Base-by-base conservation (phyloP, 2,797 vertebrate species). In the Phalloptychus januarius region DNA sequence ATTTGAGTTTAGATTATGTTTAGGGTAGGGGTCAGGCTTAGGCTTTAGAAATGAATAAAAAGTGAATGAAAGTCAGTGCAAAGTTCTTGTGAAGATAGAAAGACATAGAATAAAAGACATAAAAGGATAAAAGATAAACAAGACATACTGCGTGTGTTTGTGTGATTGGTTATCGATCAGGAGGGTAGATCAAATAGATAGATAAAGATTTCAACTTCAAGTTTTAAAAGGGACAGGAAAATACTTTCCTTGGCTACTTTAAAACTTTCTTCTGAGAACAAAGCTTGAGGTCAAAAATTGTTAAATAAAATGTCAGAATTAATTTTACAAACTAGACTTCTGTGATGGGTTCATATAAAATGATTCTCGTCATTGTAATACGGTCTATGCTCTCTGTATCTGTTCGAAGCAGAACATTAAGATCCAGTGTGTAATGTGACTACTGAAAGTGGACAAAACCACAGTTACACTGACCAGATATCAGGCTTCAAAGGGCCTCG, bases 391-490 rank as follows among this genome's bases (percentile, higher is more conserved):
- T 73, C 79, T 56, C 67, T 71, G 2, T 77, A 74, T 83, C 78
- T 67, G 76, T 81, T 77, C 48, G 71, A 79, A 86, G 79, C 77
- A 48, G 79, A 85, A 77, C 76, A 56, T 85, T 54, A 85, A 87
- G 77, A 90, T 81, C 79, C 54, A 83, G 54, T 25, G 48, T 79
- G 54, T 78, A 79, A 85, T 85, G 83, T 75, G 84, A 89, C 87
- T 71, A 81, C 83, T 82, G 84, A 73, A 90, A 86, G 90, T 86
- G 88, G 86, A 86, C 77, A 77, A 88, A 86, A 74, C 52, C 71
- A 38, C 63, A 78, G 89, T 89, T 88, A 94, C 89, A 92, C 83
- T 91, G 86, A 91, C 75, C 91, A 92, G 92, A 85, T 77, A 87
- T 83, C 81, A 78, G 2, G 42, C 91, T 90, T 93, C 88, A 94